Conservation (phyloP, 1,140 invertebrate genomes). For the Drosophila suzukii region DNA sequence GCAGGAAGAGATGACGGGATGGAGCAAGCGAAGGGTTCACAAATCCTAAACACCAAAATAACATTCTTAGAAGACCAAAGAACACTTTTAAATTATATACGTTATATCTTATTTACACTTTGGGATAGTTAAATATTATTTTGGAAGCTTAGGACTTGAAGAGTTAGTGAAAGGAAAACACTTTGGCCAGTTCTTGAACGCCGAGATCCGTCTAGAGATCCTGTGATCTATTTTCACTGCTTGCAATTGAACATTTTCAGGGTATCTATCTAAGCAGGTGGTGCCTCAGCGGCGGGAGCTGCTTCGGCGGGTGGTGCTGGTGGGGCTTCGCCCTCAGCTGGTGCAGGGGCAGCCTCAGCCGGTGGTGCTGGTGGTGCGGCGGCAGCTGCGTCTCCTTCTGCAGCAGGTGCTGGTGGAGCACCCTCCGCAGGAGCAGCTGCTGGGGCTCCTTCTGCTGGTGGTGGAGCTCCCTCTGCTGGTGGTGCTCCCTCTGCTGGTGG, state of each 20-base stretch:
- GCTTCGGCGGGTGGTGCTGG: constrained; percentile 30
- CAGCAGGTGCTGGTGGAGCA: constrained; percentile 54
- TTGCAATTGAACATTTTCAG: constrained; percentile 24
- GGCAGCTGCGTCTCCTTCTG: constrained; percentile 69
- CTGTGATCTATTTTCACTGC: constrained; percentile 54
- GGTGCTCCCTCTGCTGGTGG: constrained; percentile 56
- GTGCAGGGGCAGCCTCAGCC: constrained; percentile 49
- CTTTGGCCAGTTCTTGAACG: constrained; percentile 49
- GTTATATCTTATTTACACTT: constrained; percentile 1
- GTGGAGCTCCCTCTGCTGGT: constrained; percentile 62
- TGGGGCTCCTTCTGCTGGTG: constrained; percentile 9
- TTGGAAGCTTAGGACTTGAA: constrained; percentile 2
- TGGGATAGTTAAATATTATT: constrained; percentile 1
- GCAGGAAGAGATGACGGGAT: constrained; percentile 1
- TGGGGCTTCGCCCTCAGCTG: constrained; percentile 67
- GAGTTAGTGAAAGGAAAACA: constrained; percentile 69
- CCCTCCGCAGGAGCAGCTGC: constrained; percentile 75
- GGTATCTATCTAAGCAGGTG: constrained; percentile 53
- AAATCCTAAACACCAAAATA: constrained; percentile 8
- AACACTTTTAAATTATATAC: constrained; percentile 5
- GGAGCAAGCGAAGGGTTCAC: constrained; percentile 15
- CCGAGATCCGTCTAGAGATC: constrained; percentile 61
- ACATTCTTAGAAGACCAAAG: background rate
- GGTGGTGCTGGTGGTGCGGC: constrained; percentile 69
- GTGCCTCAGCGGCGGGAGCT: constrained; percentile 43